A percentile compares a stretch with the other conserved stretches of the same genome.
Conservation (phyloP, 2,888 invertebrate genomes). For the Melolontha melolontha region DNA sequence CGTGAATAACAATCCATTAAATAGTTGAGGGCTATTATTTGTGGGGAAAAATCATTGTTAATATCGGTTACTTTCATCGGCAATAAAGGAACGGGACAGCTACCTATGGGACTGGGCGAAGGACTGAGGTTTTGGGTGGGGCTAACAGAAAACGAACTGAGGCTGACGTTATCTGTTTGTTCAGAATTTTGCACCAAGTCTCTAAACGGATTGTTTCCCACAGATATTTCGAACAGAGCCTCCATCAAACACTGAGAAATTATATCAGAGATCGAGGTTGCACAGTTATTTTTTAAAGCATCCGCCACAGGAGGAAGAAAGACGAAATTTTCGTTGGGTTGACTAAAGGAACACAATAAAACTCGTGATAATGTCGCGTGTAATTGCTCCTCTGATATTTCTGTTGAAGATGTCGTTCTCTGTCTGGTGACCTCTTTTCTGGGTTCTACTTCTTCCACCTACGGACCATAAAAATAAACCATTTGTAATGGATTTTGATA, state of each 20-base stretch:
- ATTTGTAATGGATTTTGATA: too few relatives aligned
- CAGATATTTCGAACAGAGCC: slow-evolving; percentile 63
- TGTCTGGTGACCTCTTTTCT: slow-evolving; percentile 64
- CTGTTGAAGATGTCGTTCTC: slow-evolving; percentile 66
- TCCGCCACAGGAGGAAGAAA: slow-evolving; percentile 67
- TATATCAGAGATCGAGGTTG: slow-evolving; percentile 64
- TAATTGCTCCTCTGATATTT: slow-evolving; percentile 75
- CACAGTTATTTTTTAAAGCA: slow-evolving; percentile 65
- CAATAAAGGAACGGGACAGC: slow-evolving; percentile 58
- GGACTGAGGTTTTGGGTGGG: slow-evolving; percentile 64
- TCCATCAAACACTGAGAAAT: slow-evolving; percentile 71
- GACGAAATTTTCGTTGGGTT: slow-evolving; percentile 63
- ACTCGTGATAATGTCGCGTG: slow-evolving; percentile 75
- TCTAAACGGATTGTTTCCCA: slow-evolving; percentile 62
- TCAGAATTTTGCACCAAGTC: slow-evolving; percentile 52
- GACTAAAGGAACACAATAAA: slow-evolving; percentile 78
- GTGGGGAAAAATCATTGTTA: slow-evolving; percentile 50
- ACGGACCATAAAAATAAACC: slow-evolving; percentile 26
- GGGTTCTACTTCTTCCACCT: slow-evolving; percentile 70
- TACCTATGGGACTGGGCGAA: slow-evolving; percentile 57
- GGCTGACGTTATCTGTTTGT: slow-evolving; percentile 62
- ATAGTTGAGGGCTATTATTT: slow-evolving; percentile 63
- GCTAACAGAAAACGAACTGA: slow-evolving; percentile 62
- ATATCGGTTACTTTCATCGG: slow-evolving; percentile 52
- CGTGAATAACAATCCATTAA: slow-evolving; percentile 77